Evolutionary conservation across 2,888 invertebrate genomes (phyloP), one percentile per base, ranked within the genome.

Genomic region (Alcis repandata): DNA sequence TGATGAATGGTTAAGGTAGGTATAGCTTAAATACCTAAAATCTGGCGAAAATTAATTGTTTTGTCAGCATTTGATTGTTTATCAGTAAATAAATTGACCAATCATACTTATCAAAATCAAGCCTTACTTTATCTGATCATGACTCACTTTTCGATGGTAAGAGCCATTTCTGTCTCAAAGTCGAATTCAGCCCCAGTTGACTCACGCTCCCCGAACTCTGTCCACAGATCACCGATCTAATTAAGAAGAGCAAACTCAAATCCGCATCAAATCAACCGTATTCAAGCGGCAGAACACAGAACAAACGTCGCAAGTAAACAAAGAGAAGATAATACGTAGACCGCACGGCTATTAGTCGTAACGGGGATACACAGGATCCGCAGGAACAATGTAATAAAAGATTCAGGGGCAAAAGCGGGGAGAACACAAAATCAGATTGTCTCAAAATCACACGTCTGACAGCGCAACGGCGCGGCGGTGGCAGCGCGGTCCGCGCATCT

Each of bases 341-440:
- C 88, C 88, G 74, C 87, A 84, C 76, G 77, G 74, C 87, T 89
- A 91, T 91, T 91, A 92, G 88, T 84, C 81, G 82, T 79, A 80
- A 87, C 82, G 79, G 82, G 79, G 80, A 87, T 84, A 66, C 80
- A 66, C 60, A 52, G 78, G 79, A 81, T 83, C 79, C 80, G 74
- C 76, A 82, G 80, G 84, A 86, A 82, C 81, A 83, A 86, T 83
- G 80, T 87, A 81, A 91, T 93, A 90, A 93, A 93, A 90, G 80
- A 93, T 93, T 92, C 92, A 92, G 76, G 76, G 80, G 76, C 87
- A 84, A 89, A 89, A 92, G 89, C 89, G 91, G 87, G 88, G 89
- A 87, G 88, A 86, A 90, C 79, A 87, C 90, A 85, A 91, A 91
- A 92, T 93, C 93, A 92, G 90, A 92, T 93, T 92, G 92, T 92